Percentiles rank a stretch among this genome's conserved stretches.
These are phyloP conservation scores for Scolopax rusticola DNA, from an alignment of 2,797 vertebrate species.

Conservation along the genomic window DNA sequence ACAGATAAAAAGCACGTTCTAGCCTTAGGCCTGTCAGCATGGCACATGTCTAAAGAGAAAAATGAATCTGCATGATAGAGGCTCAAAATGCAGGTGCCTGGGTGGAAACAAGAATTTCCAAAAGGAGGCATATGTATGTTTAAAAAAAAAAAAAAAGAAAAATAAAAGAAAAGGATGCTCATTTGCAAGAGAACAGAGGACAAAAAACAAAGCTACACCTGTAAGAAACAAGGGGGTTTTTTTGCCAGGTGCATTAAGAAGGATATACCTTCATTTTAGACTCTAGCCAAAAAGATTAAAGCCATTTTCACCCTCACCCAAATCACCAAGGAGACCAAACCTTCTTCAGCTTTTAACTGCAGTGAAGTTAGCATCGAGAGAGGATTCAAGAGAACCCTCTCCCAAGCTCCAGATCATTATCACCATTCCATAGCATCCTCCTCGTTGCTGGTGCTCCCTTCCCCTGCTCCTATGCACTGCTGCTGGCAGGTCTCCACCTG, in stretches of 20 bases:
- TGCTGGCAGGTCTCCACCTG: not conserved
- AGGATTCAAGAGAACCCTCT: not conserved
- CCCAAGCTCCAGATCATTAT: not conserved
- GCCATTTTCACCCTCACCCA: slow-evolving; percentile 45
- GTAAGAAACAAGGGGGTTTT: slow-evolving; percentile 18
- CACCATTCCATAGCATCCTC: not conserved
- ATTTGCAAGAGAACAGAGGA: slow-evolving; percentile 45
- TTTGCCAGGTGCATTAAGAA: not conserved
- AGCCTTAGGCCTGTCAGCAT: slow-evolving; percentile 54
- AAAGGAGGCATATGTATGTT: not conserved
- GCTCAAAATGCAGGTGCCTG: slow-evolving; percentile 55
- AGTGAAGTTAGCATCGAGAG: not conserved
- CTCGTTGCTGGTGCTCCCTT: not conserved
- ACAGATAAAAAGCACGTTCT: slow-evolving; percentile 50
- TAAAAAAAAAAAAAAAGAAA: not conserved
- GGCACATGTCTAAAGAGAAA: slow-evolving; percentile 68
- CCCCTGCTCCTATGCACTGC: not conserved
- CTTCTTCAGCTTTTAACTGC: slow-evolving; percentile 13
- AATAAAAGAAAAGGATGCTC: not conserved
- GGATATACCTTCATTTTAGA: not conserved
- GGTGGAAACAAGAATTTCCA: slow-evolving; percentile 20
- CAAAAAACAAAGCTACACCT: slow-evolving; percentile 58
- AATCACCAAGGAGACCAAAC: slow-evolving; percentile 55
- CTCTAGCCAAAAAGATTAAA: slow-evolving; percentile 57
- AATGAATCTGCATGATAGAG: slow-evolving; percentile 58